phyloP scores from a whole-genome alignment of 2,888 invertebrate species.

The Harpalus rufipes region DNA sequence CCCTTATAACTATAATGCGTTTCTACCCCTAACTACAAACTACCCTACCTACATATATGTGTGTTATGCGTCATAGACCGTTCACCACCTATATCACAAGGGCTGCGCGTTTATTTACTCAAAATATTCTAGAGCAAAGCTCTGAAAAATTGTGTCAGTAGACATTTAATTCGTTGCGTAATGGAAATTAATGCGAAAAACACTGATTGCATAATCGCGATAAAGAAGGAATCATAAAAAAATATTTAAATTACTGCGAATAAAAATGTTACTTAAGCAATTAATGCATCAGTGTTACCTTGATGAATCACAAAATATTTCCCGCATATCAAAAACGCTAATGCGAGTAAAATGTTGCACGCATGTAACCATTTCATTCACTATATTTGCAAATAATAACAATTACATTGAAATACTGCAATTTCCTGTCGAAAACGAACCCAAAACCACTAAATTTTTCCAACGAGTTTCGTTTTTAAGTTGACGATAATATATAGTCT shows the following conservation, averaged over 20 bases:
- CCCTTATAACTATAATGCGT: constrained; percentile 35
- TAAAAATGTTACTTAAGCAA: constrained; percentile 19
- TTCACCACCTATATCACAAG: background rate
- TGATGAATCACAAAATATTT: constrained; percentile 57
- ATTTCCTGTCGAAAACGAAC: constrained; percentile 42
- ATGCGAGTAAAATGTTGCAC: constrained; percentile 24
- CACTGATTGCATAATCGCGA: constrained; percentile 33
- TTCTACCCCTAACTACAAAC: constrained; percentile 32
- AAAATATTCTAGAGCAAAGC: constrained; percentile 3
- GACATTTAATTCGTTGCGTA: constrained; percentile 41
- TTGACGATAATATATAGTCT: background rate
- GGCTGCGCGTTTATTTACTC: constrained; percentile 6
- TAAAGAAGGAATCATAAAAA: constrained; percentile 32
- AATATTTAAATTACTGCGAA: constrained; percentile 28
- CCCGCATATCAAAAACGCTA: constrained; percentile 44
- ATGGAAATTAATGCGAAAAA: constrained; percentile 30
- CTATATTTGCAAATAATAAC: constrained; percentile 45
- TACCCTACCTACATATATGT: constrained; percentile 28
- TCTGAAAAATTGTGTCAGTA: background rate
- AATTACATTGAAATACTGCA: constrained; percentile 27
- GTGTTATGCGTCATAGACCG: constrained; percentile 44
- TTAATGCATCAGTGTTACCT: constrained; percentile 36
- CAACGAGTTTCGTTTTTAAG: constrained; percentile 27
- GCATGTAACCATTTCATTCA: constrained; percentile 9
- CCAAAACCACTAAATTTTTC: constrained; percentile 22